Base-by-base conservation (phyloP, 2,888 invertebrate genomes). In the Spodoptera exigua region DNA sequence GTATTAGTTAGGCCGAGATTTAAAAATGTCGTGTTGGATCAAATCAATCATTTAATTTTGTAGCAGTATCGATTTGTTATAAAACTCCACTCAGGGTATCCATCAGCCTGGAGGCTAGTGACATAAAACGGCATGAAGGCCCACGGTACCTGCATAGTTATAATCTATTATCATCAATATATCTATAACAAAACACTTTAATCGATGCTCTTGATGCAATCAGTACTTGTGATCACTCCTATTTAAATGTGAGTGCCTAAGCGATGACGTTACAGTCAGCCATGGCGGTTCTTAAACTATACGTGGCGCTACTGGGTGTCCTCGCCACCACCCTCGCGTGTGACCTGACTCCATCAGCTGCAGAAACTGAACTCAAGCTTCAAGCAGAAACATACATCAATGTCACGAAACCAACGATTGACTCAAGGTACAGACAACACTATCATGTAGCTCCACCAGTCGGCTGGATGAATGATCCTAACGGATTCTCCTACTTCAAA, bases 391-490 rank as follows among this genome's bases (percentile, higher is more conserved):
- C 10, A 12, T 40, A 54, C 16, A 72, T 72, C 11, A 35, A 7
- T 5, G 37, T 1, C 0, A 44, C 47, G 4, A 54, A 21, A 36
- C n/a, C 34, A 27, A 13, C 2, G 14, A 45, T 61, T 9, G 12
- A 32, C 2, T 34, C 43, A 2, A 82, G 86, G 32, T 93, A 86
- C 66, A 81, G 91, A 54, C 82, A 83, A 2, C 85, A 84, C 5
- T 93, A 92, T 59, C 94, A 94, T 69, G 83, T 93, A 2, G 77
- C 87, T 0, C 89, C 90, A 0, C 92, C 92, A 0, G 89, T 92
- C 0, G 95, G 95, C 3, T 95, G 95, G 95, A 92, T 95, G 79
- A 95, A 95, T 73, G 95, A 95, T 62, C 95, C 95, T 1, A 95
- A 95, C 57, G 95, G 95, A 10, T 93, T 95, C 73, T 90, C 93